phyloP scores from a whole-genome alignment of 1,140 invertebrate genomes.

The Lepidostoma basale region DNA sequence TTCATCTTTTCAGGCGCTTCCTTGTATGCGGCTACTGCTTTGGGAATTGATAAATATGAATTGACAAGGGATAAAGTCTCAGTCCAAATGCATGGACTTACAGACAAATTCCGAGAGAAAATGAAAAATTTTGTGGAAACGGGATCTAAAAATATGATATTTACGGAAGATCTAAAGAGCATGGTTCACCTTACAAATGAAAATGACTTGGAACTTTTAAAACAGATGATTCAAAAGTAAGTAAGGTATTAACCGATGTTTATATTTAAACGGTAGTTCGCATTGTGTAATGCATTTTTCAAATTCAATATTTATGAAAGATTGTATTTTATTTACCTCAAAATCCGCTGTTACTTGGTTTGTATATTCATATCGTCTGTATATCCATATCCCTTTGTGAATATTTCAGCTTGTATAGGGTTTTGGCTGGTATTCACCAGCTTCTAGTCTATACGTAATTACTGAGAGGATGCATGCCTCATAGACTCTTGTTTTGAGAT shows the following conservation, averaged over 20 bases:
- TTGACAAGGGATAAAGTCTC: constrained; percentile 22
- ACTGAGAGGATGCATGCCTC: too few species aligned
- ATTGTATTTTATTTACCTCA: not conserved
- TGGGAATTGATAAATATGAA: constrained; percentile 35
- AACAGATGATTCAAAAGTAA: constrained; percentile 72
- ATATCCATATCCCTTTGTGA: not conserved
- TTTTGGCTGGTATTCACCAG: too few species aligned
- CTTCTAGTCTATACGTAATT: too few species aligned
- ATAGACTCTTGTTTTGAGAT: too few species aligned
- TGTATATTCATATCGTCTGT: not conserved
- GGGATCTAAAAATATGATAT: constrained; percentile 69
- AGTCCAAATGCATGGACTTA: constrained; percentile 55
- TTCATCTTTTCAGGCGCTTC: constrained; percentile 29
- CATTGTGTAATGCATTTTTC: too few species aligned
- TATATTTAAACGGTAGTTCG: too few species aligned
- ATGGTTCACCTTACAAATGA: constrained; percentile 73
- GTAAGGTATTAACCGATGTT: not conserved
- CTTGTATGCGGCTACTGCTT: constrained; percentile 11
- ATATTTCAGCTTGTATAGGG: not conserved
- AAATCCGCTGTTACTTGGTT: not conserved
- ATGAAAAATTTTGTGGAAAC: constrained; percentile 67
- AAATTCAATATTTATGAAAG: too few species aligned
- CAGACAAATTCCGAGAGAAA: constrained; percentile 70
- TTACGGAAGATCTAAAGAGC: constrained; percentile 85
- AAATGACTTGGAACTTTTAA: constrained; percentile 68